Base-by-base conservation (phyloP, 92 coral and sea anemone genomes). In the Paramuricea clavata region DNA sequence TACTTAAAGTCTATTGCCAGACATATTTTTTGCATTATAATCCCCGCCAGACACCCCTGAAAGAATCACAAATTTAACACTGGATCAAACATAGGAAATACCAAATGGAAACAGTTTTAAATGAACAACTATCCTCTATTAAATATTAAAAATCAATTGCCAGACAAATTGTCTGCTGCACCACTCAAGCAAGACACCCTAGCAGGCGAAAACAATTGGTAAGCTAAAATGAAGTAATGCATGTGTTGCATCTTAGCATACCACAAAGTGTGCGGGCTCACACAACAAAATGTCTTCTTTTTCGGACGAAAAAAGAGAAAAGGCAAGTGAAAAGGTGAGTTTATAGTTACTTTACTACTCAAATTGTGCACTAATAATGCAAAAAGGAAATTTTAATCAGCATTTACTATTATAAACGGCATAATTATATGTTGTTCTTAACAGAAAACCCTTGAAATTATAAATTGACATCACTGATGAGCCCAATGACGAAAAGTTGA, bases 131-230 rank as follows among this genome's bases (percentile, higher is more conserved):
- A n/a, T n/a, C n/a, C n/a, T n/a, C n/a, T n/a, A n/a, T 2, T 60
- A 60, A 19, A 19, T 32, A 68, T 36, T 17, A 31, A 68, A 28
- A 2, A 0, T 31, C 22, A 15, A 36, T 25, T 15, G 74, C 74
- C 41, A 68, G 74, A 68, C 22, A 68, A 68, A 32, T 31, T 68
- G 25, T 17, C 74, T 32, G 42, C 42, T 68, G 74, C 47, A 68
- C 27, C 27, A 68, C 19, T 17, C 42, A 19, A 32, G 27, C 74
- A 6, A 33, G 77, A 65, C 35, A 27, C 15, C 61, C 3, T 52
- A 4, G 12, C 3, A 52, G 12, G 61, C 4, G 4, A 52, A 52
- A 52, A 52, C 61, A 52, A 17, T 52, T 52, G 4, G 23, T 17
- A 52, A 13, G 61, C 61, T 52, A 52, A 52, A 52, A 52, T 52